Evolutionary conservation across 1,140 invertebrate genomes (phyloP).

Genomic region (Diorhabda sublineata): DNA sequence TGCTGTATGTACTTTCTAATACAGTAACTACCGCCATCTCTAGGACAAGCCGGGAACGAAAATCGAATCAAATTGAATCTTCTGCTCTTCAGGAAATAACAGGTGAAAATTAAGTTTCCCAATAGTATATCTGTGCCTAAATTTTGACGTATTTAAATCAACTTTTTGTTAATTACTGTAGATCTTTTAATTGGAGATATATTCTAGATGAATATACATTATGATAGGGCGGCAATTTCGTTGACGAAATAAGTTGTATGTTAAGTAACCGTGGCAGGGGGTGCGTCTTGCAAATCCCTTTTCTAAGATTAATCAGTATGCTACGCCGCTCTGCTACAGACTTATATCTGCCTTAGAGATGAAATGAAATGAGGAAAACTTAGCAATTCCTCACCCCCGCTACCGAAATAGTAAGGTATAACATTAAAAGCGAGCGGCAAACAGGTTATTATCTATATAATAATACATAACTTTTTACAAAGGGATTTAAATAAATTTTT

Average conservation of each 20-base stretch:
- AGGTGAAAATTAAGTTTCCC: no score
- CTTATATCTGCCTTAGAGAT: conserved; percentile 43
- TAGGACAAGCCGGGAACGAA: no score
- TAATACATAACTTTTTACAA: no score
- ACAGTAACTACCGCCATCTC: no score
- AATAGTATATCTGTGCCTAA: no score
- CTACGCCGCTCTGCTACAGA: conserved; percentile 36
- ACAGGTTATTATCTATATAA: background rate
- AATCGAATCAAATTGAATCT: no score
- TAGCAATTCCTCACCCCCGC: conserved; percentile 42
- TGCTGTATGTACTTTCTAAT: no score
- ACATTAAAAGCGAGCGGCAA: conserved; percentile 25
- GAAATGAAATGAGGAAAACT: conserved; percentile 46
- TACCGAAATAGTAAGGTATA: conserved; percentile 22
- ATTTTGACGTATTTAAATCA: no score
- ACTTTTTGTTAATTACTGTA: no score
- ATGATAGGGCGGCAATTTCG: conserved; percentile 20
- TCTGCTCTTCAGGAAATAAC: no score
- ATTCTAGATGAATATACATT: conserved; percentile 7
- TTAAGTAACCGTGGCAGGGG: conserved; percentile 19
- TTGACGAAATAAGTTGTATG: conserved; percentile 32
- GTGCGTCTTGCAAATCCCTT: conserved; percentile 39
- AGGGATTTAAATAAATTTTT: no score
- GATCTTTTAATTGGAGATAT: no score
- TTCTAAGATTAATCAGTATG: conserved; percentile 43